These are phyloP conservation scores for Triplophysa rosa DNA, from an alignment of 2,113 vertebrate species.

Conservation along the genomic window DNA sequence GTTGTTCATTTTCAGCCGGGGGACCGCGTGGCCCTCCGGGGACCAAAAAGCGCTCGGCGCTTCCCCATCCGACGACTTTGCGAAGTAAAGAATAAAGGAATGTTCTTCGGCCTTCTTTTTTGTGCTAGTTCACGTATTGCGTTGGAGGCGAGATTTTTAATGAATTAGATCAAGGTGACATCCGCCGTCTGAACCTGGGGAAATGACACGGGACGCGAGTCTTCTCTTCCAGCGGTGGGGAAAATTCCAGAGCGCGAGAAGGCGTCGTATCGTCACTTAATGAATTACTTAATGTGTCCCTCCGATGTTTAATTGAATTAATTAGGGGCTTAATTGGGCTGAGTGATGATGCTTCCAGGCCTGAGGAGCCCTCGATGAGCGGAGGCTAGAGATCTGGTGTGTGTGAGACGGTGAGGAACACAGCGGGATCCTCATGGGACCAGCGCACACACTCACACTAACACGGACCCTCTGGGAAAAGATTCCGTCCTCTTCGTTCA, in stretches of 20 bases:
- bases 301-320: conserved; percentile 64
- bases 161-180: conserved; percentile 62
- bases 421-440: conserved; percentile 45
- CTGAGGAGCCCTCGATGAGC: conserved; percentile 52
- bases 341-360: conserved; percentile 62
- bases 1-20: conserved; percentile 39
- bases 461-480: conserved; percentile 5
- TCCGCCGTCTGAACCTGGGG: conserved; percentile 49
- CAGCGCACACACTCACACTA: not conserved
- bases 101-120: conserved; percentile 26
- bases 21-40: not conserved
- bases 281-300: conserved; percentile 61
- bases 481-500: not conserved
- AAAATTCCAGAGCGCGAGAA: conserved; percentile 48
- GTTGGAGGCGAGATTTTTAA: conserved; percentile 51
- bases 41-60: conserved; percentile 16
- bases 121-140: conserved; percentile 4
- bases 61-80: not conserved
- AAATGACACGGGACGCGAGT: conserved; percentile 38
- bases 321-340: conserved; percentile 65
- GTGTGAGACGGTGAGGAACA: conserved; percentile 36
- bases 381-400: conserved; percentile 48
- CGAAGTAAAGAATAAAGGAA: conserved; percentile 9
- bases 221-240: conserved; percentile 39
- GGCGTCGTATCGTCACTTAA: conserved; percentile 55